Evolutionary conservation across 2,113 vertebrate genomes (phyloP), one percentile per base, ranked within the genome.

Genomic region (Halcyon senegalensis): DNA sequence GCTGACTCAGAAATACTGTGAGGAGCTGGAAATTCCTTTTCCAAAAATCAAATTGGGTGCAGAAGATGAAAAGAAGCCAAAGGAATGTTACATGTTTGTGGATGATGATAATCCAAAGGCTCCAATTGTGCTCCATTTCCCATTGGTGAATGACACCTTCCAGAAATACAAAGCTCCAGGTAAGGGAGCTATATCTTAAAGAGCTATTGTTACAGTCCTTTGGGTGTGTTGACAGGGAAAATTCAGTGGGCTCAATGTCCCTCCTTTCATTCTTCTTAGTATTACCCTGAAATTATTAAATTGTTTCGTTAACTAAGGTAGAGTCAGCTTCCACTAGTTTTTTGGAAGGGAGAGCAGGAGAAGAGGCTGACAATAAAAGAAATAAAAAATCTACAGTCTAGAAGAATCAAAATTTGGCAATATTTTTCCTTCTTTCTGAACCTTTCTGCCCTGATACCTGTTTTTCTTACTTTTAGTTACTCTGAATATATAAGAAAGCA

Each of bases 101-200:
- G 93, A 97, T 81, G 43, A 94, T 0, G 13, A 97, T 39, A 97
- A 98, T 77, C 97, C 98, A 51, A 70, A 55, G 41, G 88, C 96
- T 33, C 98, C 98, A 44, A 84, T 98, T 15, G 97, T 98, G 19
- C 76, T 98, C 21, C 98, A 98, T 78, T 98, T 98, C 56, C 98
- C 98, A 8, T 82, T 98, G 28, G 98, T 98, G 87, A 98, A 98
- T 95, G 89, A 92, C 20, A 98, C 97, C 37, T 98, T 98, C 60
- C 95, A 92, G 55, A 97, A 96, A 82, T 94, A 98, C 94, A 97
- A 96, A 94, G 94, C 97, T 82, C 98, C 98, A 93, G 98, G 98
- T 98, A 93, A 95, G 78, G 7, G 16, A n/a, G 16, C 9, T 74
- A 33, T 41, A 27, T 72, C n/a, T 64, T 62, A 56, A 74, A 67